Evolutionary conservation across 2,797 vertebrate genomes (phyloP).

Genomic region (Chelon labrosus): DNA sequence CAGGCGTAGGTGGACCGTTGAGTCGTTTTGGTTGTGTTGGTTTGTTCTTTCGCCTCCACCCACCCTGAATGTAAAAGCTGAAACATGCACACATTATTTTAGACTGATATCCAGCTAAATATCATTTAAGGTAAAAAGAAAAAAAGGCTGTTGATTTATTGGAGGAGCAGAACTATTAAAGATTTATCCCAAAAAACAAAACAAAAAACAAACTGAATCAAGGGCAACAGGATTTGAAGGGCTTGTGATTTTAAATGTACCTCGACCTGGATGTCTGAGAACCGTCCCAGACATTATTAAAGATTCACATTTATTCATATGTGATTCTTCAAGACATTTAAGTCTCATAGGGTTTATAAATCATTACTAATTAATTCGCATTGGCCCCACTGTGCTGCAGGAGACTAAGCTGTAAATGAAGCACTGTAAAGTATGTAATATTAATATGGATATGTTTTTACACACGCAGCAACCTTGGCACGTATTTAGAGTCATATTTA

Average conservation of each 20-base stretch:
- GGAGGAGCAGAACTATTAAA: background rate
- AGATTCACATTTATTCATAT: background rate
- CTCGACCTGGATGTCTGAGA: background rate
- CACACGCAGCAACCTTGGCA: background rate
- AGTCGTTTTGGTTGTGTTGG: too few species aligned
- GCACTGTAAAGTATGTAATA: background rate
- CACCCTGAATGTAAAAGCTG: too few species aligned
- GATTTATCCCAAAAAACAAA: too few species aligned
- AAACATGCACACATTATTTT: background rate
- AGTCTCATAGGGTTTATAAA: background rate
- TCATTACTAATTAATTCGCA: background rate
- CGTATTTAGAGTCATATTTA: background rate
- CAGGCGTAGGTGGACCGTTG: too few species aligned
- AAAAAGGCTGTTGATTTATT: background rate
- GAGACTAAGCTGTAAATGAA: background rate
- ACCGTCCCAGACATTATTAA: background rate
- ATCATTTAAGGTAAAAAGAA: background rate
- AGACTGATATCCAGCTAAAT: background rate
- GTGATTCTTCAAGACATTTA: background rate
- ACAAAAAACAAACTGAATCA: too few species aligned
- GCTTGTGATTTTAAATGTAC: too few species aligned
- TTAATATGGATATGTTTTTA: constrained; percentile 5
- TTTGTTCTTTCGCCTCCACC: too few species aligned
- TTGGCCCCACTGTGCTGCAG: background rate
- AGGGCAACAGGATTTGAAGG: too few species aligned